These are phyloP conservation scores for Zootermopsis nevadensis DNA, from an alignment of 2,888 invertebrate species.

Conservation along the genomic window DNA sequence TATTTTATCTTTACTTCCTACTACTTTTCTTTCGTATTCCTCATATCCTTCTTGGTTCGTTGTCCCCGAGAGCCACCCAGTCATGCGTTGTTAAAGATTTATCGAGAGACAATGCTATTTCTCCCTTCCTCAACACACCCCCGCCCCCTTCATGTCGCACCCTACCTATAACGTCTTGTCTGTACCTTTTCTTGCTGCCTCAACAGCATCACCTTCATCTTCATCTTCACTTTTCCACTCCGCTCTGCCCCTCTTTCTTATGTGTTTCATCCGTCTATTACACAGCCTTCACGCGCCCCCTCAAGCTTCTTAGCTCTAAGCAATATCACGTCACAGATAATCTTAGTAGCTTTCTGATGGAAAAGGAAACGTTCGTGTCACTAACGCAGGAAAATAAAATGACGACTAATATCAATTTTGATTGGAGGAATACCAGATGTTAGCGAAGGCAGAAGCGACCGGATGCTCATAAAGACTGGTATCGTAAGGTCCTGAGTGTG, in stretches of 20 bases:
- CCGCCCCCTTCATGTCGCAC: constrained; percentile 3
- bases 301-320: too few species aligned
- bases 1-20: not conserved
- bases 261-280: constrained; percentile 24
- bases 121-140: not conserved
- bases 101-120: constrained; percentile 47
- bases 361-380: constrained; percentile 28
- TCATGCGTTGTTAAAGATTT: constrained; percentile 44
- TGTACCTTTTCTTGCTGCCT: not conserved
- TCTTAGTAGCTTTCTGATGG: constrained; percentile 13
- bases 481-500: too few species aligned
- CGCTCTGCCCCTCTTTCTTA: not conserved
- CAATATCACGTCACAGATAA: constrained; percentile 35
- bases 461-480: not conserved
- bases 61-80: not conserved
- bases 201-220: not conserved
- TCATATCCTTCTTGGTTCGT: not conserved
- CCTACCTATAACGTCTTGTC: not conserved
- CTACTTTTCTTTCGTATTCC: constrained; percentile 3
- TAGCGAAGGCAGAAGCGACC: not conserved
- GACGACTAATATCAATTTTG: constrained; percentile 27
- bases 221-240: not conserved
- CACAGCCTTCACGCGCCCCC: constrained; percentile 7
- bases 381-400: constrained; percentile 33
- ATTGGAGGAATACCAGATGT: not conserved